Percentiles rank a stretch among this genome's conserved stretches.
phyloP scores from a whole-genome alignment of 2,888 invertebrate genomes.

The Pristionchus fissidentatus region DNA sequence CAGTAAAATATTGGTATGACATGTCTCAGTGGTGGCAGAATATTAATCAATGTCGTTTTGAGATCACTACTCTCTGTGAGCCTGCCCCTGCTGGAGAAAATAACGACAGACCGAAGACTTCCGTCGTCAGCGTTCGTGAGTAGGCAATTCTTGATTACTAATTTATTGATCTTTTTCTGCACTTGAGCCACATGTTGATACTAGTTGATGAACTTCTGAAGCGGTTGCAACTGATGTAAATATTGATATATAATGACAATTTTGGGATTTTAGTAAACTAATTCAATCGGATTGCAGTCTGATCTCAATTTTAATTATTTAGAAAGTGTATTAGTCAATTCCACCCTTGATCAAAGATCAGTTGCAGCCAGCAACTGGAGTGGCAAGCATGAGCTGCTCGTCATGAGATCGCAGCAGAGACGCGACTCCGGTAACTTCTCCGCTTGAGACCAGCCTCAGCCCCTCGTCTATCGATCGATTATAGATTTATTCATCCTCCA shows the following conservation, averaged over 20 bases:
- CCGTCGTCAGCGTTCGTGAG: constrained; percentile 24
- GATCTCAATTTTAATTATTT: background rate
- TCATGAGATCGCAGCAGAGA: background rate
- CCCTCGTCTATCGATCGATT: too few relatives aligned
- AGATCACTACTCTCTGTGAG: background rate
- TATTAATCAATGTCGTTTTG: background rate
- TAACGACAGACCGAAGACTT: constrained; percentile 21
- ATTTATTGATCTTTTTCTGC: too few relatives aligned
- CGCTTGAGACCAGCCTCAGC: background rate
- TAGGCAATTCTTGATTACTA: too few relatives aligned
- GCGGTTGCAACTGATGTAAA: too few relatives aligned
- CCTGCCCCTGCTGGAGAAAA: background rate
- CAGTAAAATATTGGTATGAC: background rate
- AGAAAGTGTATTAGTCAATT: background rate
- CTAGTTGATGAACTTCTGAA: too few relatives aligned
- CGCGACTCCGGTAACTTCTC: constrained; percentile 29
- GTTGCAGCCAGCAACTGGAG: constrained; percentile 5
- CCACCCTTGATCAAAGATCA: background rate
- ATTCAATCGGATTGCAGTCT: background rate
- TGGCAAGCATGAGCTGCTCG: background rate
- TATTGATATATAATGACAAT: too few relatives aligned
- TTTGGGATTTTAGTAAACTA: background rate
- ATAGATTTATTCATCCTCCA: too few relatives aligned
- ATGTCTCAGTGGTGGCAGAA: background rate
- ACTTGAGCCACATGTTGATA: too few relatives aligned